Conservation (phyloP, 2,797 vertebrate species). For the Tamandua tetradactyla region DNA sequence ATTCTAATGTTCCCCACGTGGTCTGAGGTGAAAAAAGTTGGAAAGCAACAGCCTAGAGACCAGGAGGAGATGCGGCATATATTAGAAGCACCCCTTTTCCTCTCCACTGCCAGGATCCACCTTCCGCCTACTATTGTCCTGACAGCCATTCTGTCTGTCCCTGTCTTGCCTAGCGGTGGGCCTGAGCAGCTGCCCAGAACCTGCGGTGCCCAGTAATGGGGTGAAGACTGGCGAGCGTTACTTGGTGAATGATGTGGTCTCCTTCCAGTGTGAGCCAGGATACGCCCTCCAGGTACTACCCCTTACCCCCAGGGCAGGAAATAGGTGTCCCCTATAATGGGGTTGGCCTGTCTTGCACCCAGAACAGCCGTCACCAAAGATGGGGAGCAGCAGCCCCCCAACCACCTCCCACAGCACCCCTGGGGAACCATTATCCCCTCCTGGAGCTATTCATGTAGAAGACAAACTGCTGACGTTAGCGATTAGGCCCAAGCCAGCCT, state of each 20-base stretch:
- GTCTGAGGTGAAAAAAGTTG: background rate
- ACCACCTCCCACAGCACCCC: background rate
- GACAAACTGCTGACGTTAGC: conserved; percentile 56
- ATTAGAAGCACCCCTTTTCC: background rate
- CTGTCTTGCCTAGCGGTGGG: conserved; percentile 87
- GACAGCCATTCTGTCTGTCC: conserved; percentile 33
- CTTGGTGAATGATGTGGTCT: conserved; percentile 97
- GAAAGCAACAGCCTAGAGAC: background rate
- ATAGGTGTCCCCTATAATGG: background rate
- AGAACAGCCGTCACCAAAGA: background rate
- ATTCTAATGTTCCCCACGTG: background rate
- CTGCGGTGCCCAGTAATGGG: conserved; percentile 93
- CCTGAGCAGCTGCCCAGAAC: conserved; percentile 96
- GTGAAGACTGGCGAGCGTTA: conserved; percentile 95
- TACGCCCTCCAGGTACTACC: conserved; percentile 94
- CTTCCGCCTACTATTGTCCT: fast-evolving
- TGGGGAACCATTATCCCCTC: background rate
- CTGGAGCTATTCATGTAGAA: background rate
- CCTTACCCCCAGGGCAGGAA: background rate
- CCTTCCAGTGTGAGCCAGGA: conserved; percentile 97
- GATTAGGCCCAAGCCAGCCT: conserved; percentile 18
- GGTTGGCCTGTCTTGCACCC: background rate
- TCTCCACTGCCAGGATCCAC: fast-evolving
- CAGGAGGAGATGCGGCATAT: background rate
- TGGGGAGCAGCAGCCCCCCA: background rate